Conservation (phyloP, 2,797 vertebrate species). For the Sebastes steindachneri region DNA sequence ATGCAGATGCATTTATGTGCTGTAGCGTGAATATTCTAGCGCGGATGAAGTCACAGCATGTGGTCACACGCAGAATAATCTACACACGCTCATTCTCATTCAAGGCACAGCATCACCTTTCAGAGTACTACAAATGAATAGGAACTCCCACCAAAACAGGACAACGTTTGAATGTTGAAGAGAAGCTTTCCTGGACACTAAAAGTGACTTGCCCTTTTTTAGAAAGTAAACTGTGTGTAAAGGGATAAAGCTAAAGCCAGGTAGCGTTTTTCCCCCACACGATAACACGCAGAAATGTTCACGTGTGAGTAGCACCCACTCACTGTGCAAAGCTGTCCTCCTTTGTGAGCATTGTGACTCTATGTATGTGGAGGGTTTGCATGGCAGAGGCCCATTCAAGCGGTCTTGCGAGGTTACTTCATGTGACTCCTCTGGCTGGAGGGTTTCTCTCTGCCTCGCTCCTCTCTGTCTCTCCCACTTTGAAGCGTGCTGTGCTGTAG, state of each 20-base stretch:
- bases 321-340: background rate
- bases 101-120: background rate
- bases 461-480: constrained; percentile 36
- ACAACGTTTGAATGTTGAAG: background rate
- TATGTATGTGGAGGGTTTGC: constrained; percentile 1
- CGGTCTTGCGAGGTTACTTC: constrained; percentile 38
- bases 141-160: background rate
- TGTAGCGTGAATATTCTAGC: constrained; percentile 1
- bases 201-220: background rate
- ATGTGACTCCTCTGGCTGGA: constrained; percentile 43
- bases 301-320: background rate
- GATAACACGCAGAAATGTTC: background rate
- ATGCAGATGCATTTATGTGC: constrained; percentile 13
- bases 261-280: background rate
- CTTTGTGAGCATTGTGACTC: background rate
- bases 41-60: constrained; percentile 30
- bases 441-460: constrained; percentile 30
- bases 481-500: constrained; percentile 52
- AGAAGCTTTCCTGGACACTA: background rate
- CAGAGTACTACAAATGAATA: background rate
- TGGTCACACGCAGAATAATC: constrained; percentile 34
- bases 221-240: background rate
- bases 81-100: constrained; percentile 4
- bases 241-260: background rate
- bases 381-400: constrained; percentile 9